Conservation (phyloP, 2,797 vertebrate genomes). For the Rhynchonycteris naso region DNA sequence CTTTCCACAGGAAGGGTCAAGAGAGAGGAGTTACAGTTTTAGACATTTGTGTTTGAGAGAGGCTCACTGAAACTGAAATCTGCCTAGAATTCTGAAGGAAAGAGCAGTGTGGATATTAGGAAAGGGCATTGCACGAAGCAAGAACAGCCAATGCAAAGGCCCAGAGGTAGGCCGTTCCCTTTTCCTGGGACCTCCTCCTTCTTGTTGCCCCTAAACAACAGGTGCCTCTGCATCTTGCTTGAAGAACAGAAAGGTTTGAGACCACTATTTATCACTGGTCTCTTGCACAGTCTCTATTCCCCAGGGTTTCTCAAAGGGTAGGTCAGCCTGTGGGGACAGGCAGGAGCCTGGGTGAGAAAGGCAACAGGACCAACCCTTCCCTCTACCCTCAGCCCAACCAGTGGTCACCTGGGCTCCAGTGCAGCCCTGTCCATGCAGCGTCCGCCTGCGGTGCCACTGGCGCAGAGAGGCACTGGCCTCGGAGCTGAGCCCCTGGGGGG, state of each 20-base stretch:
- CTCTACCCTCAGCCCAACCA: not conserved
- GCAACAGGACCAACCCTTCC: not conserved
- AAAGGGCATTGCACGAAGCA: not conserved
- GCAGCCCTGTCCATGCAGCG: conserved; percentile 86
- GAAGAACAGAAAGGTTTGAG: not conserved
- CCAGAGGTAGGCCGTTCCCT: conserved; percentile 37
- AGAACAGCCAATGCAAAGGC: not conserved
- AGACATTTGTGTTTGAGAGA: not conserved
- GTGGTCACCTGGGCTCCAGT: conserved; percentile 66
- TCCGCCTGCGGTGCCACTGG: conserved; percentile 93
- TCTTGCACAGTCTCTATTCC: not conserved
- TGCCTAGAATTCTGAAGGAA: not conserved
- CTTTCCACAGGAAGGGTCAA: not conserved
- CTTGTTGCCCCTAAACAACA: conserved; percentile 57
- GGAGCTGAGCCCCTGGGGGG: conserved; percentile 88
- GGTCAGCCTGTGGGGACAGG: not conserved
- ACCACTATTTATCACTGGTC: not conserved
- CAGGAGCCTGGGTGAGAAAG: not conserved
- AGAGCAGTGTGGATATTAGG: not conserved
- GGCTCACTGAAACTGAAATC: not conserved
- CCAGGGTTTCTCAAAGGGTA: conserved; percentile 63
- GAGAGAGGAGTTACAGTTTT: not conserved
- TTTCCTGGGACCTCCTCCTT: conserved; percentile 14
- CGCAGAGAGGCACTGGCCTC: conserved; percentile 92
- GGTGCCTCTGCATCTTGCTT: not conserved